Evolutionary conservation across 2,113 vertebrate species (phyloP), one percentile per base, ranked within the genome.

Genomic region (Phyllopteryx taeniolatus): DNA sequence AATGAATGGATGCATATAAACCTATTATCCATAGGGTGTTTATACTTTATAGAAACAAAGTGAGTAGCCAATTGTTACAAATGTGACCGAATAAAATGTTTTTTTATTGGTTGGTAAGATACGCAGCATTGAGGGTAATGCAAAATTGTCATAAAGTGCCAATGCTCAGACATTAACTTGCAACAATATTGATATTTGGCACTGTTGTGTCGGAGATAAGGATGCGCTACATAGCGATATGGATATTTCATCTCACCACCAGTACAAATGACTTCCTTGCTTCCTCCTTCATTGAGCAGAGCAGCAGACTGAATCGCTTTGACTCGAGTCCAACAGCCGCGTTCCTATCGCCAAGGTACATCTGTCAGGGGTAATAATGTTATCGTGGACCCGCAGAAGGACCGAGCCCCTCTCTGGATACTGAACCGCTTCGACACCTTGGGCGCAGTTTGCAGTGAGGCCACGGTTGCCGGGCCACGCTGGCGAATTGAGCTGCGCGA

Each of bases 361-460:
- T 89, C 84, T 83, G 83, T 59, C n/a, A 42, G 43, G 62, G 59
- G 71, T 17, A 80, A 78, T 85, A 80, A 84, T 83, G 77, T 84
- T 87, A 89, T 86, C 84, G 49, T 14, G 57, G 67, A 47, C 79
- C 31, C 8, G 70, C 85, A 89, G 85, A 71, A 81, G 73, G 70
- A 56, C 71, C 20, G 2, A 42, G 67, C 59, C 67, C 67, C 35
- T 75, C 39, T 68, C 74, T 70, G 42, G 63, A 65, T 43, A 65
- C 62, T 44, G 20, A 47, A 47, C 19, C n/a, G 7, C 43, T 81
- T 80, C 83, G 85, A 87, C 83, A 83, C 68, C 31, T 76, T 73
- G 62, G 70, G 39, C 31, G 17, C 73, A 72, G 79, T 85, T 22
- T 86, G 75, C 67, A 67, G 78, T 65, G 74, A 76, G 83, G 75